phyloP scores from a whole-genome alignment of 2,888 invertebrate genomes.

The Polydrusus cervinus region DNA sequence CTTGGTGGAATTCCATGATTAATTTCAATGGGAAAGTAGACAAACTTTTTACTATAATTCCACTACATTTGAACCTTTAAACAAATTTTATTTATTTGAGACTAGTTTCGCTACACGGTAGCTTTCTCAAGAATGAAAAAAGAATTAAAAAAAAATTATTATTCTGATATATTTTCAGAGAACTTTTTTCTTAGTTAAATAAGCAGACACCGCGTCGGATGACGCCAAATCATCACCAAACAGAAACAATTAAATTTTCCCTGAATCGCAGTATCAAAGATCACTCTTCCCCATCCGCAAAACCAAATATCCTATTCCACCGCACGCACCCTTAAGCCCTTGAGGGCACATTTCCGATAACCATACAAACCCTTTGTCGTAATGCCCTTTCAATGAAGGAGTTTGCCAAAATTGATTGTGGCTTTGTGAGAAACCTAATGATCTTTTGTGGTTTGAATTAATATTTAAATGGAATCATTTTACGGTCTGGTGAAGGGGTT shows the following conservation, averaged over 20 bases:
- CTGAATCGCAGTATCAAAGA: constrained; percentile 20
- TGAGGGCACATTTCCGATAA: constrained; percentile 37
- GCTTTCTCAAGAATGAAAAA: too few species aligned
- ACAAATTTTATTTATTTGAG: too few species aligned
- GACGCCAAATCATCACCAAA: too few species aligned
- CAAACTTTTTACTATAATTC: too few species aligned
- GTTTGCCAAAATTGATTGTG: constrained; percentile 38
- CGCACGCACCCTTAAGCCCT: constrained; percentile 41
- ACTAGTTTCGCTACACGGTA: too few species aligned
- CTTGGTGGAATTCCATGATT: too few species aligned
- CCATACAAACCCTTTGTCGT: constrained; percentile 38
- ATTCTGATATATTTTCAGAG: too few species aligned
- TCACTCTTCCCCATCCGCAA: constrained; percentile 17
- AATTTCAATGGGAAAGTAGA: too few species aligned
- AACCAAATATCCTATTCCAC: constrained; percentile 38
- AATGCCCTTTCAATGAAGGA: constrained; percentile 32
- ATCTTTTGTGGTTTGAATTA: constrained; percentile 42
- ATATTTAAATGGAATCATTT: constrained; percentile 33
- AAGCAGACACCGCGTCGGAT: too few species aligned
- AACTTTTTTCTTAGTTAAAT: too few species aligned
- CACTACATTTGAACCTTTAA: too few species aligned
- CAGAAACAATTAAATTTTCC: constrained; percentile 20
- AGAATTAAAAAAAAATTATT: too few species aligned
- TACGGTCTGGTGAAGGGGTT: constrained; percentile 4
- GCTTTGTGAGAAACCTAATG: constrained; percentile 40